These are phyloP conservation scores for Asteroscopus sphinx DNA, from an alignment of 2,888 invertebrate species.

Conservation along the genomic window DNA sequence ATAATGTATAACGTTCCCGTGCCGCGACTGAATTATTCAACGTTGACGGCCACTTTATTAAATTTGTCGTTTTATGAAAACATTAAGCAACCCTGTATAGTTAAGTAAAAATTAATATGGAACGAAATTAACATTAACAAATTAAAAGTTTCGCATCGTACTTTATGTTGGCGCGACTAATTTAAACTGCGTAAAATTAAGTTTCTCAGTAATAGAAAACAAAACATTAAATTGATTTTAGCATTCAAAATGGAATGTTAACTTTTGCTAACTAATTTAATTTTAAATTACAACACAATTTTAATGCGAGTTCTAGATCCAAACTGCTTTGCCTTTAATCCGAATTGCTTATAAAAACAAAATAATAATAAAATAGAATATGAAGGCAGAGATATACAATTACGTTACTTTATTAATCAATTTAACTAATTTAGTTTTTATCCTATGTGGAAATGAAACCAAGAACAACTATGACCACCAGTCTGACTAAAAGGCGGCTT, in stretches of 20 bases:
- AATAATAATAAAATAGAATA: no score
- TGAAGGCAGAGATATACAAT: no score
- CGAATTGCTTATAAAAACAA: no score
- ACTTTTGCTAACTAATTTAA: conserved; percentile 12
- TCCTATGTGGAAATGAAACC: no score
- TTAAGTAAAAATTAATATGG: conserved; percentile 74
- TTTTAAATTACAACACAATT: conserved; percentile 20
- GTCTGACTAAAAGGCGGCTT: no score
- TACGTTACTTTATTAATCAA: no score
- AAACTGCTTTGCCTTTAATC: no score
- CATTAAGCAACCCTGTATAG: conserved; percentile 70
- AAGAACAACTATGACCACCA: no score
- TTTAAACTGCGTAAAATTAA: conserved; percentile 53
- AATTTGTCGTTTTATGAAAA: conserved; percentile 86
- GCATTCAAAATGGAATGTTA: conserved; percentile 23
- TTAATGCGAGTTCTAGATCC: background rate
- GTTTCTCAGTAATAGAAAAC: conserved; percentile 50
- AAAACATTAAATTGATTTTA: conserved; percentile 56
- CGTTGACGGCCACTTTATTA: conserved; percentile 86
- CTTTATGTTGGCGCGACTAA: conserved; percentile 52
- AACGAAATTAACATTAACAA: conserved; percentile 71
- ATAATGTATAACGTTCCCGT: conserved; percentile 84
- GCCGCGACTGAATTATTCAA: conserved; percentile 85
- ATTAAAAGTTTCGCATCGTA: conserved; percentile 64
- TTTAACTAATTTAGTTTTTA: no score